These are phyloP conservation scores for Euglossa dilemma DNA, from an alignment of 1,140 invertebrate genomes.

Conservation along the genomic window DNA sequence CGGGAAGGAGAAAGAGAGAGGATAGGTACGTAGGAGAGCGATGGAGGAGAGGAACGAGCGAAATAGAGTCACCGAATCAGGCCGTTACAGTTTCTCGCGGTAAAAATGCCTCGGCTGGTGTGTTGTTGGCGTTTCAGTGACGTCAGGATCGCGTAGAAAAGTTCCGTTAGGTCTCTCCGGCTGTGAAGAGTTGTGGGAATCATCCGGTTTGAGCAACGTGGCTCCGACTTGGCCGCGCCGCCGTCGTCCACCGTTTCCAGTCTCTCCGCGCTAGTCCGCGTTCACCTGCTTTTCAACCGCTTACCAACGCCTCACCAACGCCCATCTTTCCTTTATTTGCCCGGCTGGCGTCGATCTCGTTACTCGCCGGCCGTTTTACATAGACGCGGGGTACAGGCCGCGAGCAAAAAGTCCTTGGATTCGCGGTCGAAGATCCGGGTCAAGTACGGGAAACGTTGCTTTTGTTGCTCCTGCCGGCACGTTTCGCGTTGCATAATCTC, in stretches of 20 bases:
- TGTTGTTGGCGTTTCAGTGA: slow-evolving; percentile 47
- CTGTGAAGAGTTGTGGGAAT: slow-evolving; percentile 56
- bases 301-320: slow-evolving; percentile 42
- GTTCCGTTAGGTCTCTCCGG: slow-evolving; percentile 61
- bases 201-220: slow-evolving; percentile 55
- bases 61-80: slow-evolving; percentile 9
- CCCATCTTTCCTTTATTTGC: slow-evolving; percentile 20
- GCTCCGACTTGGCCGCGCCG: slow-evolving; percentile 2
- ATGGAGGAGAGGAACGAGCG: not conserved
- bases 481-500: slow-evolving; percentile 31
- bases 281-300: slow-evolving; percentile 49
- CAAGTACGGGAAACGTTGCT: slow-evolving; percentile 43
- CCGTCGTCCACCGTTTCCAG: not conserved
- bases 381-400: not conserved
- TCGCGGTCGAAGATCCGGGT: slow-evolving; percentile 25
- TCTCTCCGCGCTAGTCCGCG: not conserved
- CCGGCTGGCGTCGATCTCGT: slow-evolving; percentile 38
- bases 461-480: slow-evolving; percentile 34
- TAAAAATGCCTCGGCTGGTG: not conserved
- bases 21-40: too few relatives aligned
- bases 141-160: slow-evolving; percentile 59
- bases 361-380: not conserved
- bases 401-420: slow-evolving; percentile 11
- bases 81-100: slow-evolving; percentile 38
- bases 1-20: not conserved